These are phyloP conservation scores for Montipora cactus DNA, from an alignment of 64 coral and sea anemone genomes.

Conservation along the genomic window DNA sequence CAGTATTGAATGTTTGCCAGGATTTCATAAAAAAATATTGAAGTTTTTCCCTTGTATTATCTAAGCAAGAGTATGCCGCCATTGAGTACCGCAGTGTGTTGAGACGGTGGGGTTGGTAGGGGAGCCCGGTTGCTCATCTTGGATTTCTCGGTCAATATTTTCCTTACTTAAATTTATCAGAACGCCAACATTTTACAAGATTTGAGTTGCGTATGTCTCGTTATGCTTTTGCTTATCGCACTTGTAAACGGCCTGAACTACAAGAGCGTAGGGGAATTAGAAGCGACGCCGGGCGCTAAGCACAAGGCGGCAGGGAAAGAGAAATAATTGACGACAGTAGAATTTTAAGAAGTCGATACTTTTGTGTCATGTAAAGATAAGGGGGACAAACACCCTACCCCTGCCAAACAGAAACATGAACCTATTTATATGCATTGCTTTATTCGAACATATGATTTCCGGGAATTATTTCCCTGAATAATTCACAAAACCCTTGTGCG, in stretches of 20 bases:
- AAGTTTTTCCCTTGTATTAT: background rate
- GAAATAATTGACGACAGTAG: background rate
- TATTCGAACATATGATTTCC: conserved; percentile 10
- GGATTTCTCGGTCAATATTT: background rate
- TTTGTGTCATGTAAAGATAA: background rate
- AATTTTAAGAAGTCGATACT: background rate
- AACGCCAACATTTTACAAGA: background rate
- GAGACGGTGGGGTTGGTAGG: background rate
- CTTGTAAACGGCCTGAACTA: background rate
- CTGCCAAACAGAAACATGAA: background rate
- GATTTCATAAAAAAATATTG: background rate
- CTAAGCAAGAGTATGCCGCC: background rate
- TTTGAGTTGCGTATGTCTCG: background rate
- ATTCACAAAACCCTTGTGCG: background rate
- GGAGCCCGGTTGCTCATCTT: background rate
- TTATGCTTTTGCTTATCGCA: conserved; percentile 3
- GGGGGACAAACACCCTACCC: background rate
- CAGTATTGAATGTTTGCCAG: background rate
- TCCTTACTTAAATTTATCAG: background rate
- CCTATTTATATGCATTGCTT: background rate
- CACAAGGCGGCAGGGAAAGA: background rate
- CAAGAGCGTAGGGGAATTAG: background rate
- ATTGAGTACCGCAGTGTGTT: background rate
- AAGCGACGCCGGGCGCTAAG: background rate
- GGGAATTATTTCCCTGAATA: background rate